Evolutionary conservation across 2,888 invertebrate genomes (phyloP).

Genomic region (Nomada lathburiana): DNA sequence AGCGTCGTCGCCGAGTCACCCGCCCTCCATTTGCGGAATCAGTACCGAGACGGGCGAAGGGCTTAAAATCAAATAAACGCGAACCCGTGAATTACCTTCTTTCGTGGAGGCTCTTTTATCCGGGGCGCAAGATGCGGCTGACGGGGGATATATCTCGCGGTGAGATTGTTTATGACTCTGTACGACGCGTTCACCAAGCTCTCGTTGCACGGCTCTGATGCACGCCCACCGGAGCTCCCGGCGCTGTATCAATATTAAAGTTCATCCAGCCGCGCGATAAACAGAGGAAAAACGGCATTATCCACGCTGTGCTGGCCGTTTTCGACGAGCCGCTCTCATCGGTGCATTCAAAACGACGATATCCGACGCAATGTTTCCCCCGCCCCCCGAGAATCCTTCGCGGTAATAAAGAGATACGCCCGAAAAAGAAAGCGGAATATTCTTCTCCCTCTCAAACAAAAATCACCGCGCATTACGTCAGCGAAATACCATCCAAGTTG

Average conservation of each 20-base stretch:
- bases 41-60: too few relatives aligned
- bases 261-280: neutral
- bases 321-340: too few relatives aligned
- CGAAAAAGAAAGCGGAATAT: too few relatives aligned
- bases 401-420: neutral
- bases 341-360: too few relatives aligned
- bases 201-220: neutral
- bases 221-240: neutral
- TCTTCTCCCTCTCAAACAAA: neutral
- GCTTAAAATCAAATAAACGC: neutral
- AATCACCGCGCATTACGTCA: neutral
- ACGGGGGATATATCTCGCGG: constrained; percentile 6
- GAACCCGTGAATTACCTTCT: neutral
- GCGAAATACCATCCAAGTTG: neutral
- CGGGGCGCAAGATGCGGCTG: constrained; percentile 2
- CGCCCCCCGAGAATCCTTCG: neutral
- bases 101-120: neutral
- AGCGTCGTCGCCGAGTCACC: too few relatives aligned
- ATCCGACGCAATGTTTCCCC: too few relatives aligned
- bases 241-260: constrained; percentile 3
- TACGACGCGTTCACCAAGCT: neutral
- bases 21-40: too few relatives aligned
- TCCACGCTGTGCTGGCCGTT: too few relatives aligned
- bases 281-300: neutral
- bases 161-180: constrained; percentile 17